Base-by-base conservation (phyloP, 2,888 invertebrate genomes). In the Drosophila emarginata region DNA sequence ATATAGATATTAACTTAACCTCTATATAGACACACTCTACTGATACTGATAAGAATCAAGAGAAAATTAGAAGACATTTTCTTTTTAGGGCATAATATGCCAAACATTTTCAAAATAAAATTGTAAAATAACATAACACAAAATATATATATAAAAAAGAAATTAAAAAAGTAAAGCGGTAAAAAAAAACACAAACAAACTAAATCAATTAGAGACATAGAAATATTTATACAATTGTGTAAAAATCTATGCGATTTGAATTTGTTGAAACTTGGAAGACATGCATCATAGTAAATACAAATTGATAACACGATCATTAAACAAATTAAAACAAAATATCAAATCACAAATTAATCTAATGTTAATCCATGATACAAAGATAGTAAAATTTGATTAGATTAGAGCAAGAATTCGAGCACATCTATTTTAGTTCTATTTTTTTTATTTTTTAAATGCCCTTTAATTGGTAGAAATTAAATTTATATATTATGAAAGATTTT, bases 201-300 rank as follows among this genome's bases (percentile, higher is more conserved):
- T 51, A 32, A 45, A 21, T 45, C 45, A 45, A 45, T 45, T 45
- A 45, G 45, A 45, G 23, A 67, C 26, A 26, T 54, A 78, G 63
- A 59, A 61, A 50, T 80, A 78, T 80, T 85, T 72, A 84, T 76
- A 61, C 11, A 18, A 18, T 18, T 18, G 82, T 83, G 84, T 84
- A 74, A 78, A 84, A 75, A 26, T 68, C 80, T 72, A 78, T 80
- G 81, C 84, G 87, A 80, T 80, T 73, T 53, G 66, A 59, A 62
- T 52, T 67, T 85, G 82, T 80, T 81, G 21, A 45, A 82, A 81
- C 79, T 59, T 71, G 72, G 77, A 82, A 82, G 81, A 82, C 81
- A 82, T 85, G 83, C 84, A 84, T 81, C 80, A 75, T 66, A 80
- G 60, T 40, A 59, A 60, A 15, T 57, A 66, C 69, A 71, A 71